Percentiles rank a stretch among this genome's conserved stretches.
These are phyloP conservation scores for Miniopterus natalensis DNA, from an alignment of 2,113 vertebrate genomes.

Conservation along the genomic window DNA sequence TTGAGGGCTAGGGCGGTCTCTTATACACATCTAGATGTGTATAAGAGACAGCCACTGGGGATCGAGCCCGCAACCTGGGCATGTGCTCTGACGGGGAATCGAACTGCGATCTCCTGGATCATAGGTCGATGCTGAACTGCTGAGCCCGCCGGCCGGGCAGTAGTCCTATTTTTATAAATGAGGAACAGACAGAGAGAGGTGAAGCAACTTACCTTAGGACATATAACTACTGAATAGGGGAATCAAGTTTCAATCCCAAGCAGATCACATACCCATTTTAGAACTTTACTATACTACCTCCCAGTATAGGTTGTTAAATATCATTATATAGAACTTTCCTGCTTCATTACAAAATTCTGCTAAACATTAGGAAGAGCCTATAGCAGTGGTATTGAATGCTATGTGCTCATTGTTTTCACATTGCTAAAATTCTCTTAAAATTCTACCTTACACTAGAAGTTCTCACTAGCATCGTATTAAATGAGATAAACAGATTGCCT, in stretches of 20 bases:
- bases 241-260: conserved; percentile 42
- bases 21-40: no score
- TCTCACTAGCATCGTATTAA: conserved; percentile 27
- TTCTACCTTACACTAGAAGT: conserved; percentile 36
- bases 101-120: no score
- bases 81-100: no score
- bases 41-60: no score
- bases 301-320: not conserved
- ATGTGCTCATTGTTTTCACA: not conserved
- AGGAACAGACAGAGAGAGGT: not conserved
- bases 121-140: no score
- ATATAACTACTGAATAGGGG: not conserved
- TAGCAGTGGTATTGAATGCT: not conserved
- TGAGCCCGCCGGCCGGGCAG: no score
- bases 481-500: not conserved
- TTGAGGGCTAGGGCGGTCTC: no score
- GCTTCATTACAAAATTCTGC: conserved; percentile 36
- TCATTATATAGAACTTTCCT: conserved; percentile 15
- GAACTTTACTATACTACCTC: not conserved
- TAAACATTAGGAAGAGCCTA: not conserved
- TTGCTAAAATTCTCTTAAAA: conserved; percentile 55
- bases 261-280: not conserved
- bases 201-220: not conserved
- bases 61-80: no score
- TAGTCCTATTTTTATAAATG: not conserved